Evolutionary conservation across 2,888 invertebrate genomes (phyloP).

Genomic region (Oxytorus armatus): DNA sequence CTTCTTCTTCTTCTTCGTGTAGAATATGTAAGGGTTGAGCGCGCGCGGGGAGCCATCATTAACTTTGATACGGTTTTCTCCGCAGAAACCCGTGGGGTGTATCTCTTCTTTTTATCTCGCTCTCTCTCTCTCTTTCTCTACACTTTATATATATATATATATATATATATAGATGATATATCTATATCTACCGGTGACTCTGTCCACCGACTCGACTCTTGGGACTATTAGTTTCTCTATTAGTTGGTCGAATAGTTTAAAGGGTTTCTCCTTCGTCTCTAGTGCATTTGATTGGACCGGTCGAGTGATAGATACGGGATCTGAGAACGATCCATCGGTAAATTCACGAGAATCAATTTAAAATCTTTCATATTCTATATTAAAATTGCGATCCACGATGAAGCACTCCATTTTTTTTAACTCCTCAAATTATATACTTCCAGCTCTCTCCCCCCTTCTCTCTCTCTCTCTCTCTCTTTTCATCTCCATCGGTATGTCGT

Average conservation of each 20-base stretch:
- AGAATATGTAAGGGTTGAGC: slow-evolving; percentile 7
- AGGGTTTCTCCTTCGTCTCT: neutral
- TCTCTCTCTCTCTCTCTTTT: neutral
- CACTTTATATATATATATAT: neutral
- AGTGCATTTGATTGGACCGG: slow-evolving; percentile 49
- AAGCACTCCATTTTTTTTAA: slow-evolving; percentile 2
- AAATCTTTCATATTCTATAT: slow-evolving; percentile 11
- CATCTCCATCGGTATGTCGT: neutral
- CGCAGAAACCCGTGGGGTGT: slow-evolving; percentile 30
- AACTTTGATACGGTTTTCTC: slow-evolving; percentile 57
- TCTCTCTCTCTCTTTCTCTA: slow-evolving; percentile 15
- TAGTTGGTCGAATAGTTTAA: slow-evolving; percentile 58
- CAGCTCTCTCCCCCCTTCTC: neutral
- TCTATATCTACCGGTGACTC: slow-evolving; percentile 15
- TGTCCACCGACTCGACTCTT: slow-evolving; percentile 41
- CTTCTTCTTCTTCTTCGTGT: slow-evolving; percentile 23
- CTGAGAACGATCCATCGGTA: neutral
- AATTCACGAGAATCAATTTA: slow-evolving; percentile 47
- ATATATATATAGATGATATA: slow-evolving; percentile 2
- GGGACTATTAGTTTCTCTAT: slow-evolving; percentile 62
- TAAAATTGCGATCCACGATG: neutral
- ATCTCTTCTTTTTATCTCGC: slow-evolving; percentile 15
- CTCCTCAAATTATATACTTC: slow-evolving; percentile 3
- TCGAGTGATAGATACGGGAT: slow-evolving; percentile 42
- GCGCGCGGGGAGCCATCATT: slow-evolving; percentile 53